These are phyloP conservation scores for Orbicella faveolata DNA, from an alignment of 64 coral and sea anemone species.

Conservation along the genomic window DNA sequence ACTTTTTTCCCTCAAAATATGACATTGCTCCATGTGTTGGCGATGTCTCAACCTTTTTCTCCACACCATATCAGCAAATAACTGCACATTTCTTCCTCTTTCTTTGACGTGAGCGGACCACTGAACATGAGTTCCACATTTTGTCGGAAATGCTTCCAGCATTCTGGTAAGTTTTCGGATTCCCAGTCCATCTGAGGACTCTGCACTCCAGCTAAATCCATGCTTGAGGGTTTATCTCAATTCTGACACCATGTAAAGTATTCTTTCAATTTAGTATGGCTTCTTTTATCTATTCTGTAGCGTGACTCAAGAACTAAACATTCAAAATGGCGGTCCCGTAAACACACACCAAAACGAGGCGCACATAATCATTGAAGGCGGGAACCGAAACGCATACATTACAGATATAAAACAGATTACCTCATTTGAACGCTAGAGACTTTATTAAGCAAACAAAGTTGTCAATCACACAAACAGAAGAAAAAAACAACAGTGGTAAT, in stretches of 20 bases:
- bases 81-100: conserved; percentile 25
- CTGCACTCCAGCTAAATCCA: not conserved
- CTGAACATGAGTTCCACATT: conserved; percentile 35
- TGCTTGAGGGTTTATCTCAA: conserved; percentile 9
- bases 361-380: no score
- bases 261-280: not conserved
- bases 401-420: no score
- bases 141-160: conserved; percentile 18
- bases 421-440: no score
- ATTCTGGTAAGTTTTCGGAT: conserved; percentile 6
- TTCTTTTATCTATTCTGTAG: no score
- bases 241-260: conserved; percentile 12
- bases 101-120: conserved; percentile 3
- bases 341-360: no score
- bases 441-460: no score
- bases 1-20: conserved; percentile 18
- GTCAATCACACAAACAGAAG: no score
- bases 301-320: no score
- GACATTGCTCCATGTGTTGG: conserved; percentile 5
- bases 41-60: conserved; percentile 46
- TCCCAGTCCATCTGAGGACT: conserved; percentile 12
- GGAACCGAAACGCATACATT: not conserved
- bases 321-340: no score
- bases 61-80: conserved; percentile 50
- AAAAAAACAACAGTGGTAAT: no score